phyloP scores from a whole-genome alignment of 2,888 invertebrate species.

The Macrophya annulata region DNA sequence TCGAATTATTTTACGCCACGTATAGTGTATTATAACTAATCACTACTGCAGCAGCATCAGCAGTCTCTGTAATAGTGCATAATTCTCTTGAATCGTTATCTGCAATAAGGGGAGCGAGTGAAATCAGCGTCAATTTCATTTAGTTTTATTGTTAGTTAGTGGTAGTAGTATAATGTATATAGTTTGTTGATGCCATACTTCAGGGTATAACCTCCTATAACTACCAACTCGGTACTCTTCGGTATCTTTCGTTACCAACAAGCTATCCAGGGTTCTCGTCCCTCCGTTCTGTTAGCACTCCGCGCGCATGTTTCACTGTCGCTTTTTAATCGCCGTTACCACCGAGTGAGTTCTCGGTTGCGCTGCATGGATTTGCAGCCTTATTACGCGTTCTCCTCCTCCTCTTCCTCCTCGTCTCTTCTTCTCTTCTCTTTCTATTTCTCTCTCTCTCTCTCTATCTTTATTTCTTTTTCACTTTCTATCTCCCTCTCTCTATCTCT shows the following conservation, averaged over 20 bases:
- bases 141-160: not conserved
- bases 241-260: not conserved
- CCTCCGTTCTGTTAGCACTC: not conserved
- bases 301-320: slow-evolving; percentile 28
- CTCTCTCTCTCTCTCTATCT: slow-evolving; percentile 10
- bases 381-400: slow-evolving; percentile 11
- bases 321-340: slow-evolving; percentile 40
- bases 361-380: slow-evolving; percentile 32
- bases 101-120: not conserved
- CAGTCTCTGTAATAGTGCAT: too few species aligned
- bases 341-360: slow-evolving; percentile 13
- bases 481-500: slow-evolving; percentile 29
- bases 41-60: not conserved
- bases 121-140: not conserved
- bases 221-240: not conserved
- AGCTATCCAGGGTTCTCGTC: not conserved
- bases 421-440: slow-evolving; percentile 4
- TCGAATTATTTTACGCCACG: too few species aligned
- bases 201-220: not conserved
- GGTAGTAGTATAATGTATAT: not conserved
- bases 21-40: too few species aligned
- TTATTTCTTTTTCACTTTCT: slow-evolving; percentile 5
- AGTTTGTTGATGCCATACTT: not conserved
- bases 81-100: not conserved
- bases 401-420: not conserved